phyloP scores from a whole-genome alignment of 2,888 invertebrate genomes.

The Phyto melanocephala region DNA sequence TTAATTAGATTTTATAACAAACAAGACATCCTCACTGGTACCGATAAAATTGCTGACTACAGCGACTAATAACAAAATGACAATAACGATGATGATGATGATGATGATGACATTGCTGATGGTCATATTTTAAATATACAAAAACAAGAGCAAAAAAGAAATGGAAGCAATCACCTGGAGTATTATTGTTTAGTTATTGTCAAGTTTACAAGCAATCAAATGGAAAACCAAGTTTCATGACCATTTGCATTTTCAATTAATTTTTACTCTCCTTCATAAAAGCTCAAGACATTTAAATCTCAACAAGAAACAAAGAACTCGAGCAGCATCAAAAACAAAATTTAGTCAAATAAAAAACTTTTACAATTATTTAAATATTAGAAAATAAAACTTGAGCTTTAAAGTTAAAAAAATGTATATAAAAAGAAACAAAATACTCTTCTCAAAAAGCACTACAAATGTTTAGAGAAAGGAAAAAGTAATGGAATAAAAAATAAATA shows the following conservation, averaged over 20 bases:
- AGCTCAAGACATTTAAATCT: not conserved
- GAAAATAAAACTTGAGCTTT: slow-evolving; percentile 15
- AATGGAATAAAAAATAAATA: not conserved
- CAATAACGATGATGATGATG: too few relatives aligned
- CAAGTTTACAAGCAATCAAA: slow-evolving; percentile 29
- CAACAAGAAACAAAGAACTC: slow-evolving; percentile 21
- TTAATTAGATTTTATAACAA: slow-evolving; percentile 55
- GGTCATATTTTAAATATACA: slow-evolving; percentile 29
- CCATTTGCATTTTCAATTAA: slow-evolving; percentile 58
- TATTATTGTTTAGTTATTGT: slow-evolving; percentile 24
- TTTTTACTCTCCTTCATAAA: not conserved
- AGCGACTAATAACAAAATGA: not conserved
- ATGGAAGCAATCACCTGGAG: slow-evolving; percentile 43
- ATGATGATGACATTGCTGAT: slow-evolving; percentile 22
- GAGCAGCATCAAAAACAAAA: slow-evolving; percentile 6
- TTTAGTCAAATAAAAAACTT: slow-evolving; percentile 42
- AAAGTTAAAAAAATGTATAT: slow-evolving; percentile 26
- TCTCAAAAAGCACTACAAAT: slow-evolving; percentile 8
- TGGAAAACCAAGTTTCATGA: slow-evolving; percentile 46
- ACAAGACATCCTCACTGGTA: slow-evolving; percentile 25
- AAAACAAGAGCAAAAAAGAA: slow-evolving; percentile 15
- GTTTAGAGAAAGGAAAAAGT: not conserved
- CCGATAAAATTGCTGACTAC: slow-evolving; percentile 23
- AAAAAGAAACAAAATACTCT: not conserved
- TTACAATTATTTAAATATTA: slow-evolving; percentile 49